Conservation (phyloP, 2,113 vertebrate genomes). For the Dissostichus mawsoni region DNA sequence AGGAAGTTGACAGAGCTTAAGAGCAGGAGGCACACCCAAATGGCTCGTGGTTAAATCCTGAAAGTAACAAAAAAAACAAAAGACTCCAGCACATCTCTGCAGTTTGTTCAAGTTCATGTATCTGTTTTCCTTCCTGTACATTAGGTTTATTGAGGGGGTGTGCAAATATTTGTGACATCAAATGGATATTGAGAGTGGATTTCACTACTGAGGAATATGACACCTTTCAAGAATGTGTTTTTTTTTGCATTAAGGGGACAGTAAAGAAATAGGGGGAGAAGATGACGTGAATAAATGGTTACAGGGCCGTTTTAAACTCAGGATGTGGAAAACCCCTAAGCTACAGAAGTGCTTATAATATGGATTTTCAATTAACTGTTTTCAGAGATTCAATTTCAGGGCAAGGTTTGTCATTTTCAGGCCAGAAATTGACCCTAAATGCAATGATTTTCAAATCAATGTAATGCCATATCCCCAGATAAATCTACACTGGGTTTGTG, state of each 20-base stretch:
- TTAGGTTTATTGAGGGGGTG: constrained; percentile 46
- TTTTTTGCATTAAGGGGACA: too few relatives aligned
- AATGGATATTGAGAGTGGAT: constrained; percentile 22
- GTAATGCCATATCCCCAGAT: not conserved
- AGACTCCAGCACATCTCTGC: constrained; percentile 36
- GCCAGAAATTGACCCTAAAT: not conserved
- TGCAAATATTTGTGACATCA: constrained; percentile 48
- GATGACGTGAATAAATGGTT: too few relatives aligned
- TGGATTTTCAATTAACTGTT: not conserved
- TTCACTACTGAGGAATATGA: constrained; percentile 27
- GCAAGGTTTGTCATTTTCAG: not conserved
- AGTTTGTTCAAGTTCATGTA: constrained; percentile 56
- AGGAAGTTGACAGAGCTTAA: constrained; percentile 87
- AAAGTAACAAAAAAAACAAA: constrained; percentile 19
- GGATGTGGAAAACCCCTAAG: too few relatives aligned
- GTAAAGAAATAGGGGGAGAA: too few relatives aligned
- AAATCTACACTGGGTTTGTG: not conserved
- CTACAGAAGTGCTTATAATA: too few relatives aligned
- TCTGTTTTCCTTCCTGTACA: constrained; percentile 57
- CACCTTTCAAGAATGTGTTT: not conserved
- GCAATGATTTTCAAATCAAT: too few relatives aligned
- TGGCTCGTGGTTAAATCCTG: constrained; percentile 58
- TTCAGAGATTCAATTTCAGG: constrained; percentile 7
- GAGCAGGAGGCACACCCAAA: constrained; percentile 74
- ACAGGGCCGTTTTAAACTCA: too few relatives aligned